These are phyloP conservation scores for Cryptus armator DNA, from an alignment of 2,888 invertebrate genomes.

Conservation along the genomic window DNA sequence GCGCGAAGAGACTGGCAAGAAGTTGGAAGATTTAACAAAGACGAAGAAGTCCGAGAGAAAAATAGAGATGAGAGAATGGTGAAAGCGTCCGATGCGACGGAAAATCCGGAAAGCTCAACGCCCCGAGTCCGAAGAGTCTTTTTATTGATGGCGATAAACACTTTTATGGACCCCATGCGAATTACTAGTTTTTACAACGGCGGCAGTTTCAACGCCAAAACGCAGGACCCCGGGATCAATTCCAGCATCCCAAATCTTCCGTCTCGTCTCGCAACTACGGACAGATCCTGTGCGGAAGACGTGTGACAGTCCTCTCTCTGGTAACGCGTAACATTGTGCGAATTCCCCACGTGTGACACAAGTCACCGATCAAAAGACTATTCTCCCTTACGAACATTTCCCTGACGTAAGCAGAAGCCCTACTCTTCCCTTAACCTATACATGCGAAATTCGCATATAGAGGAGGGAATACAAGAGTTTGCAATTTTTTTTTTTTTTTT, in stretches of 20 bases:
- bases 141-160: constrained; percentile 84
- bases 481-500: too few species aligned
- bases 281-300: background rate
- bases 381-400: background rate
- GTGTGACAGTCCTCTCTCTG: background rate
- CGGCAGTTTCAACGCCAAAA: constrained; percentile 23
- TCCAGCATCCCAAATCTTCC: constrained; percentile 29
- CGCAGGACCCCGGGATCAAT: constrained; percentile 25
- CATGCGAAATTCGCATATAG: too few species aligned
- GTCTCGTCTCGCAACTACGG: constrained; percentile 39
- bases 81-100: constrained; percentile 47
- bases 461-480: too few species aligned
- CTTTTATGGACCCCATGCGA: constrained; percentile 84
- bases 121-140: constrained; percentile 63
- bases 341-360: constrained; percentile 7
- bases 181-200: constrained; percentile 82
- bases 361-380: background rate
- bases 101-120: constrained; percentile 68
- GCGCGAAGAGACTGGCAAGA: constrained; percentile 58
- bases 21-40: constrained; percentile 54
- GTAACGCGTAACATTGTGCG: constrained; percentile 2
- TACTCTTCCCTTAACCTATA: too few species aligned
- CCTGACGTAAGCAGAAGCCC: background rate
- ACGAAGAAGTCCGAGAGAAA: constrained; percentile 14
- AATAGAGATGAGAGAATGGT: constrained; percentile 23